A percentile compares a stretch with the other conserved stretches of the same genome.
phyloP scores from a whole-genome alignment of 2,797 vertebrate genomes.

The Leptodactylus fallax region DNA sequence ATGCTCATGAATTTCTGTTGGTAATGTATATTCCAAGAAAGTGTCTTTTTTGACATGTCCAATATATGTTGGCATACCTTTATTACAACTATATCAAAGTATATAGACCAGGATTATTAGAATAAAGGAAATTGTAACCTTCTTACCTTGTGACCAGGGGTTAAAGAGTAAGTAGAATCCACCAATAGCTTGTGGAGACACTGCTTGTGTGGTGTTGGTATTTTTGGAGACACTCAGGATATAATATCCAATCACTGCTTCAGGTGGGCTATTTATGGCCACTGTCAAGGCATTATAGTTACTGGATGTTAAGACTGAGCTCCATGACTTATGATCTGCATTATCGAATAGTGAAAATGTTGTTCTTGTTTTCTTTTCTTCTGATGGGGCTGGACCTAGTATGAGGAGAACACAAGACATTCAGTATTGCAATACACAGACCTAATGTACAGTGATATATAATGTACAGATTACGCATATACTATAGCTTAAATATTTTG shows the following conservation, averaged over 20 bases:
- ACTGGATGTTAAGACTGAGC: conserved; percentile 45
- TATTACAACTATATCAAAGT: neutral
- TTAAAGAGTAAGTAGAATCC: conserved; percentile 54
- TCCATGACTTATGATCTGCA: conserved; percentile 60
- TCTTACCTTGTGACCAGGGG: conserved; percentile 53
- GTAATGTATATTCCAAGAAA: too few relatives aligned
- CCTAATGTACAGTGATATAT: too few relatives aligned
- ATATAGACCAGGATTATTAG: neutral
- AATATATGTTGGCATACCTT: neutral
- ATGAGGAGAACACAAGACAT: conserved; percentile 1
- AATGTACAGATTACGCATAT: too few relatives aligned
- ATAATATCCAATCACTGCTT: conserved; percentile 79
- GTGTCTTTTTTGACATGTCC: too few relatives aligned
- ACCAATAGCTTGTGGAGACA: conserved; percentile 25
- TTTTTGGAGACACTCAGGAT: conserved; percentile 68
- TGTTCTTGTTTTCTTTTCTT: conserved; percentile 73
- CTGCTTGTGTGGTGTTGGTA: conserved; percentile 13
- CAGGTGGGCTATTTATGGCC: conserved; percentile 74
- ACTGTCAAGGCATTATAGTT: conserved; percentile 63
- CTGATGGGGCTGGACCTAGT: conserved; percentile 77
- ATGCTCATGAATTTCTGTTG: too few relatives aligned
- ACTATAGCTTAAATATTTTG: too few relatives aligned
- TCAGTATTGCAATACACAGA: too few relatives aligned
- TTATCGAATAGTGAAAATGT: conserved; percentile 70
- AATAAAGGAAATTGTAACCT: neutral